phyloP scores from a whole-genome alignment of 2,797 vertebrate species.

The Pipistrellus pygmaeus region DNA sequence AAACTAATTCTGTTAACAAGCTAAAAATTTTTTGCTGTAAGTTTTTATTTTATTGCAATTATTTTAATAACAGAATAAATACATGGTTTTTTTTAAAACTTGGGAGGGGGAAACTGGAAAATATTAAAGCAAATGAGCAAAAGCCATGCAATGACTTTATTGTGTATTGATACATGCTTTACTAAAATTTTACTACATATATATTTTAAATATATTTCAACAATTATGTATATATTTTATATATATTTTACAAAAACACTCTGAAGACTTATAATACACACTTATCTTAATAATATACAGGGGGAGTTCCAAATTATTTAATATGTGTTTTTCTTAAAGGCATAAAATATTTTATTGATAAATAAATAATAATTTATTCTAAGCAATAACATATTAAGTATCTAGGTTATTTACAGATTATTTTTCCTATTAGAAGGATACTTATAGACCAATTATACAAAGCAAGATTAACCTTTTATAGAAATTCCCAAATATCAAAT shows the following conservation, averaged over 20 bases:
- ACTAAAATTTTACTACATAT: not conserved
- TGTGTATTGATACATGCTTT: not conserved
- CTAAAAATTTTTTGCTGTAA: not conserved
- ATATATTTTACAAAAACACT: not conserved
- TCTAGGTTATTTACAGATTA: not conserved
- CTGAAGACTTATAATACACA: not conserved
- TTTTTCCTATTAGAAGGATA: not conserved
- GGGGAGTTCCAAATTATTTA: not conserved
- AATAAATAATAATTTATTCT: not conserved
- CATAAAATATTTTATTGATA: not conserved
- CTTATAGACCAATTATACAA: not conserved
- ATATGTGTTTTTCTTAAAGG: not conserved
- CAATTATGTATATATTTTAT: not conserved
- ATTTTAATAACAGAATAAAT: not conserved
- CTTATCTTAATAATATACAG: not conserved
- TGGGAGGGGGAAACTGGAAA: not conserved
- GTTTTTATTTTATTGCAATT: conserved; percentile 1
- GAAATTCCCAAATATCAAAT: not conserved
- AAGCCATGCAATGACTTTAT: not conserved
- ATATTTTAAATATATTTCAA: not conserved
- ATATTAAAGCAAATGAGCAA: not conserved
- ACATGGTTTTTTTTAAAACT: conserved; percentile 18
- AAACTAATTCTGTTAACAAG: conserved; percentile 63
- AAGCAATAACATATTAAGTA: not conserved
- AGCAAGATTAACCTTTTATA: not conserved